Conservation (phyloP, 2,113 vertebrate species). For the Mugil cephalus region DNA sequence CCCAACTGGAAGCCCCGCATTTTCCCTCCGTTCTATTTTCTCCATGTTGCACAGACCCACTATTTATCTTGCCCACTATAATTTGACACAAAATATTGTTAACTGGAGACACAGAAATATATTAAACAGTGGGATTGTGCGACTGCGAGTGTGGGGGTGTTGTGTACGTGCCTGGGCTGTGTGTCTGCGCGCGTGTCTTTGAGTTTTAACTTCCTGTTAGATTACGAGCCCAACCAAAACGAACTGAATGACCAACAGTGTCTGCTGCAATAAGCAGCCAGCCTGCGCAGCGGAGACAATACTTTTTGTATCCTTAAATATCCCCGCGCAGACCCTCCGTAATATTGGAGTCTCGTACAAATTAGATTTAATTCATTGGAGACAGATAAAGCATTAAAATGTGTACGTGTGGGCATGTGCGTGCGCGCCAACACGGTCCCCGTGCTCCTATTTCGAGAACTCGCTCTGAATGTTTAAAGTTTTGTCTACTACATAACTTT, state of each 20-base stretch:
- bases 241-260: constrained; percentile 64
- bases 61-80: constrained; percentile 82
- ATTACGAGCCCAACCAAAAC: constrained; percentile 38
- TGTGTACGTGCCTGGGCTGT: constrained; percentile 43
- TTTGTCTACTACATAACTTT: constrained; percentile 58
- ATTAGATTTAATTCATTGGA: constrained; percentile 73
- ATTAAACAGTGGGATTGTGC: constrained; percentile 77
- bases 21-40: constrained; percentile 70
- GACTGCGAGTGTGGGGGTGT: constrained; percentile 58
- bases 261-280: constrained; percentile 66
- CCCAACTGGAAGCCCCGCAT: constrained; percentile 58
- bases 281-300: constrained; percentile 57
- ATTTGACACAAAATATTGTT: constrained; percentile 84
- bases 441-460: constrained; percentile 36
- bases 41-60: constrained; percentile 63
- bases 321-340: constrained; percentile 61
- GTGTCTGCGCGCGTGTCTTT: constrained; percentile 24
- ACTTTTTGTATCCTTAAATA: constrained; percentile 65
- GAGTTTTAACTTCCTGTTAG: constrained; percentile 54
- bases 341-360: constrained; percentile 68
- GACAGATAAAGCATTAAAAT: constrained; percentile 65
- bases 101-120: constrained; percentile 81
- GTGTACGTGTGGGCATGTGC: constrained; percentile 28
- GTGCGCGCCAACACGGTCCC: constrained; percentile 13
- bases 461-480: constrained; percentile 27